Conservation (phyloP, 2,797 vertebrate genomes). For the Fistularia commersonii region DNA sequence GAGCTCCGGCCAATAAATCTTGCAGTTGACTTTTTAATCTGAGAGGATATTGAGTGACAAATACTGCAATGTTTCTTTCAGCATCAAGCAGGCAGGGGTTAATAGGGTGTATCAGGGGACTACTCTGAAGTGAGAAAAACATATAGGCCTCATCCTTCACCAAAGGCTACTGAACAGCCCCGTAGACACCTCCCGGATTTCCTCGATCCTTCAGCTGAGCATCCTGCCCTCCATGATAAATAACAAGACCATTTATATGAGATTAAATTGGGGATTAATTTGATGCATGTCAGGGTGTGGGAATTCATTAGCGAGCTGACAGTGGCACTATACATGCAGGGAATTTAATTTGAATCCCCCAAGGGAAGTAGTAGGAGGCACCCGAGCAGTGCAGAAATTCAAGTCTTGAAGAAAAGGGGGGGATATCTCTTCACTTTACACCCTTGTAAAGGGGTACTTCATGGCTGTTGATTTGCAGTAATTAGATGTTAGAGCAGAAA, state of each 20-base stretch:
- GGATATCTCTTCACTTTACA: slow-evolving; percentile 42
- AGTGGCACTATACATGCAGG: slow-evolving; percentile 67
- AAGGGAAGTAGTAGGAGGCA: slow-evolving; percentile 53
- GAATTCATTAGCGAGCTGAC: slow-evolving; percentile 73
- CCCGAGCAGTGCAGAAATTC: slow-evolving; percentile 44
- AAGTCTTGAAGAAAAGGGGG: slow-evolving; percentile 57
- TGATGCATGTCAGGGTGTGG: slow-evolving; percentile 76
- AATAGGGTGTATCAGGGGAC: slow-evolving; percentile 82
- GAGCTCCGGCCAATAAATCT: slow-evolving; percentile 73
- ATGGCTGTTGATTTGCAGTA: slow-evolving; percentile 57
- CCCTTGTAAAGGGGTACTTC: slow-evolving; percentile 46
- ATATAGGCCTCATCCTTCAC: slow-evolving; percentile 65
- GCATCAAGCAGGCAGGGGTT: slow-evolving; percentile 79
- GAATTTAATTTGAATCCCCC: slow-evolving; percentile 74
- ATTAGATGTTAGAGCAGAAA: slow-evolving; percentile 43
- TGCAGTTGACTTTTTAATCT: slow-evolving; percentile 80
- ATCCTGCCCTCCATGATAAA: slow-evolving; percentile 71
- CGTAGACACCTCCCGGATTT: slow-evolving; percentile 66
- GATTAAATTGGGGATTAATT: slow-evolving; percentile 79
- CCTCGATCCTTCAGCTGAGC: slow-evolving; percentile 59
- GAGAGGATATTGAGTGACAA: slow-evolving; percentile 86
- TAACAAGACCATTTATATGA: slow-evolving; percentile 73
- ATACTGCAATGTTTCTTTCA: slow-evolving; percentile 77
- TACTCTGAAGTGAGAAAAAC: slow-evolving; percentile 64
- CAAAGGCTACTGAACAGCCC: slow-evolving; percentile 72